Base-by-base conservation (phyloP, 2,888 invertebrate species). In the Tenodera sinensis region DNA sequence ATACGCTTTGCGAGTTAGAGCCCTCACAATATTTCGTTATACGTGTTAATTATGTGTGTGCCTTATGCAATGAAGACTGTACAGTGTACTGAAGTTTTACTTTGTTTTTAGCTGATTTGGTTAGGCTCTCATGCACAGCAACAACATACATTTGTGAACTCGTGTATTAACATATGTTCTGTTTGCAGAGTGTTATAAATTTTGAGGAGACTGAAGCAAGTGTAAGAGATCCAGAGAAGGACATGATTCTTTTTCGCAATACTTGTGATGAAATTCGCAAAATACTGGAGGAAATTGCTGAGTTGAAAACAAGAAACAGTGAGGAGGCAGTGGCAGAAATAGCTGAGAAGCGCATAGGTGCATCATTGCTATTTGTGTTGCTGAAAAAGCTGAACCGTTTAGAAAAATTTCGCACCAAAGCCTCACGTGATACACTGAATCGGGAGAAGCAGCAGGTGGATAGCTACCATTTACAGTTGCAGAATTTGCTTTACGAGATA, bases 401-500 rank as follows among this genome's bases (percentile, higher is more conserved):
- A 92, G 98, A 98, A 92, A 98, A 99, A 93, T 96, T 98, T 87
- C 95, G 97, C 3, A 97, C 97, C 82, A 96, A 97, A 92, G 95
- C 96, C 90, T 96, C 97, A 0, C 95, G 98, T 88, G 98, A 98
- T 93, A 95, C 96, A 25, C 94, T 98, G 8, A 96, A 96, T 91
- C 95, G 96, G 91, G 97, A 97, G 91, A 98, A 98, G 93, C 96
- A 97, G 92, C 96, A 96, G 91, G 98, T 98, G 0, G 99, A 99
- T 92, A 97, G 97, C 89, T 97, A 97, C 91, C 97, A 98, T 92
- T 93, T 99, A 88, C 97, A 98, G 91, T 94, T 98, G 89, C 98
- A 99, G 93, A 99, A 99, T 94, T 94, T 99, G 88, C 94, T 98
- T 8, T 99, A 99, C 93, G 99, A 99, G 94, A 96, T 97, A 14